Base-by-base conservation (phyloP, 2,888 invertebrate genomes). In the Tinea semifulvella region DNA sequence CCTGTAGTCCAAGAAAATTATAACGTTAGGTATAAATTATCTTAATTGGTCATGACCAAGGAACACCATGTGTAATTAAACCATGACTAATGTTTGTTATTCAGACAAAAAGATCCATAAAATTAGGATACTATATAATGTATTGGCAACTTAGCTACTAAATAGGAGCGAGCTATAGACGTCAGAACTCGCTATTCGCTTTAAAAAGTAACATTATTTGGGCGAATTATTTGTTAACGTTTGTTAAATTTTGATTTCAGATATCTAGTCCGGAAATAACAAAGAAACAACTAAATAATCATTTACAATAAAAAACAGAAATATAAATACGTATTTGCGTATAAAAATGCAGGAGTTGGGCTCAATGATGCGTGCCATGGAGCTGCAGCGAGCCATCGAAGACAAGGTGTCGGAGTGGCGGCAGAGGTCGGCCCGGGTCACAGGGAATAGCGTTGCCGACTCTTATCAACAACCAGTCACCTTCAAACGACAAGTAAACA, bases 361-460 rank as follows among this genome's bases (percentile, higher is more conserved):
- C 27, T 68, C 79, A 39, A 73, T 81, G 63, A 80, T 79, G 80
- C 73, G 82, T 49, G 79, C 79, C 31, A 58, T 81, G 44, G 82
- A 82, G 59, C 55, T 81, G 61, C 80, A 81, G 60, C 69, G 73
- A 54, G 60, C 79, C 61, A 68, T 80, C 53, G 80, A 79, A 68
- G 73, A 76, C 71, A 79, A 77, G 75, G 79, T 79, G 65, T 60
- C 74, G 50, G 80, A 79, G 55, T 79, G 79, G 79, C 77, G 79
- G 47, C 77, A 77, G 61, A 79, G 80, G 77, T 79, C 79, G 68
- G 69, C 65, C 43, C 63, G 76, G 77, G 79, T 75, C 75, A 58
- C 58, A 50, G 56, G 59, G 61, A 65, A 66, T 57, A 70, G 65
- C 55, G 69, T 73, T 61, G 68, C 69, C 54, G 77, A 76, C 56